Evolutionary conservation across 2,113 vertebrate genomes (phyloP).

Genomic region (Dicerorhinus sumatrensis): DNA sequence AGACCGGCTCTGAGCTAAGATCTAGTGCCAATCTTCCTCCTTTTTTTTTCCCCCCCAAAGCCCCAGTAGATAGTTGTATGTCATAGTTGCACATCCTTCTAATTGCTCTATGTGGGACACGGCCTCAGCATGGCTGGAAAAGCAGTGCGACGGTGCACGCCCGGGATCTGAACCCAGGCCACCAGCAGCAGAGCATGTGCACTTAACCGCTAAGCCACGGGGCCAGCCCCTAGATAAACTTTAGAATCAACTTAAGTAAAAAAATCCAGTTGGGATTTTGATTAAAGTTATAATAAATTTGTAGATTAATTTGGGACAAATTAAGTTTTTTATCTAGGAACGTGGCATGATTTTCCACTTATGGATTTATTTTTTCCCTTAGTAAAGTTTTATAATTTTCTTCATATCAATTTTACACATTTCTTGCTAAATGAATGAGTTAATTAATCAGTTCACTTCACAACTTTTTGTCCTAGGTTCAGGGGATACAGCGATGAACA

Average conservation of each 20-base stretch:
- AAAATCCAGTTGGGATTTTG: conserved; percentile 10
- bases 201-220: no score
- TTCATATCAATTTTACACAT: neutral
- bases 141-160: no score
- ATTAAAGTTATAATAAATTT: conserved; percentile 26
- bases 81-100: no score
- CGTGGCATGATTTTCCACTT: neutral
- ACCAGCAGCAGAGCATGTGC: no score
- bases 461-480: neutral
- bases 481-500: neutral
- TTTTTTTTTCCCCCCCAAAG: no score
- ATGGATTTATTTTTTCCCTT: neutral
- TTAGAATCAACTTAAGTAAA: conserved; percentile 12
- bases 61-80: no score
- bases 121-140: no score
- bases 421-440: neutral
- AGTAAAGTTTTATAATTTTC: conserved; percentile 20
- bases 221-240: neutral
- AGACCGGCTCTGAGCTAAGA: no score
- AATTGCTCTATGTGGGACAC: no score
- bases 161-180: no score
- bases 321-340: neutral
- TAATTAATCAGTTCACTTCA: neutral
- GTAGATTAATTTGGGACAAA: conserved; percentile 8
- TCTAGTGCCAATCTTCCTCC: no score